phyloP scores from a whole-genome alignment of 2,797 vertebrate species.

The Poeciliopsis paucimaculata region DNA sequence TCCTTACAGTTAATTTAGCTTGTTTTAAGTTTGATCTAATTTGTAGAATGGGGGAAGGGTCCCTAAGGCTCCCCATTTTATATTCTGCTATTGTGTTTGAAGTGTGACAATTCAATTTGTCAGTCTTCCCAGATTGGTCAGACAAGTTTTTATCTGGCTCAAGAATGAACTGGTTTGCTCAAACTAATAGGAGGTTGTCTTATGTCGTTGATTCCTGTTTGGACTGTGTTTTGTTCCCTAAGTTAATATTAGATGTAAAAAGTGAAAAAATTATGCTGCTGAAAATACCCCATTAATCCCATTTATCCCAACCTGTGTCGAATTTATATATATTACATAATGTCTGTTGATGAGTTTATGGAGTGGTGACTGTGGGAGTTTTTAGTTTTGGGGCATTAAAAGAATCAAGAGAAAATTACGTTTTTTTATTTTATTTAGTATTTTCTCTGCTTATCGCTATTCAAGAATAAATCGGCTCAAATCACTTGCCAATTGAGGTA shows the following conservation, averaged over 20 bases:
- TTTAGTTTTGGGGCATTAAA: neutral
- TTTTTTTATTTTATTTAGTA: neutral
- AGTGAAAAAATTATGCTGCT: neutral
- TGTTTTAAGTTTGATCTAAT: constrained; percentile 51
- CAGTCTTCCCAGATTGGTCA: constrained; percentile 33
- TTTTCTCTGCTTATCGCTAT: neutral
- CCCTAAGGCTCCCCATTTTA: constrained; percentile 41
- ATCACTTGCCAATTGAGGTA: neutral
- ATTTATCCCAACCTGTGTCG: neutral
- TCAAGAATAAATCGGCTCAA: neutral
- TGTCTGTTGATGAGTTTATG: neutral
- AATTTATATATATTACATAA: neutral
- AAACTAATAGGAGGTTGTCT: constrained; percentile 13
- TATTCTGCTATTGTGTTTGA: constrained; percentile 60
- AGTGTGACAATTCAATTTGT: constrained; percentile 58
- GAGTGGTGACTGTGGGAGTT: neutral
- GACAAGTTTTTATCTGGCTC: constrained; percentile 54
- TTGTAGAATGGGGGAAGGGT: constrained; percentile 22
- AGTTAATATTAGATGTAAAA: neutral
- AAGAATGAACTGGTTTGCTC: constrained; percentile 42
- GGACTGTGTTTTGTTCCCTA: neutral
- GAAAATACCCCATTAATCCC: neutral
- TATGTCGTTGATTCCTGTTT: constrained; percentile 1
- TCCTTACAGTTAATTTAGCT: constrained; percentile 24
- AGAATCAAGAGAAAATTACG: neutral